Evolutionary conservation across 53 echinoderm and acorn worm species (phyloP), one percentile per base, ranked within the genome.

Genomic region (Henricia sp.): DNA sequence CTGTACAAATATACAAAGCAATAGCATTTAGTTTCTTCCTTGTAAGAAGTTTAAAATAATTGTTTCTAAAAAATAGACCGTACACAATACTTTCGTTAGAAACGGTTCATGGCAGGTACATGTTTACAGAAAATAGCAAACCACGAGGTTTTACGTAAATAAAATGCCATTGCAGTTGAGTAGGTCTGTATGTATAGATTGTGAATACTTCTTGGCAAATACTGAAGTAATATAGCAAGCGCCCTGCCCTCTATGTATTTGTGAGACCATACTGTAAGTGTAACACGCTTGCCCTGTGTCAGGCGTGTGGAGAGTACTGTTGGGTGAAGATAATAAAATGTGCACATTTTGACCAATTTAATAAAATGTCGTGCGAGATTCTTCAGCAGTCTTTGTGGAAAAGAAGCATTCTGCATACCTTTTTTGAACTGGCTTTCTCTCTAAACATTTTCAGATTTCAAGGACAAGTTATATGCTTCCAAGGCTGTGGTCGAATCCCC

Each of bases 151-250:
- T 30, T 77, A 19, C 37, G n/a, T 3, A 56, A 58, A 33, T 37
- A 20, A n/a, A n/a, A 33, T 63, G 46, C 35, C 80, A 63, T 26
- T 62, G 80, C 80, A 80, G 62, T 80, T 44, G 62, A 63, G 11
- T 80, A 80, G 80, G 80, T 80, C 64, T 80, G 80, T 80, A 50
- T 80, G 80, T 80, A 64, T 80, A 80, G 80, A 80, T 44, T 80
- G 63, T 80, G 27, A 59, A 46, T 48, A 80, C 50, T 63, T 80
- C 80, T 62, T 60, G 80, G 80, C 80, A 63, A 57, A 64, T 80
- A n/a, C n/a, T n/a, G n/a, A 80, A 77, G 60, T 59, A 77, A 42
- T 59, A 59, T 40, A 68, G 39, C 13, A 42, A 68, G 46, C 40
- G 64, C 39, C 21, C 24, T 37, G 25, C 19, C 41, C 41, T 12